phyloP scores from a whole-genome alignment of 2,888 invertebrate genomes.

The Epicampocera succincta region DNA sequence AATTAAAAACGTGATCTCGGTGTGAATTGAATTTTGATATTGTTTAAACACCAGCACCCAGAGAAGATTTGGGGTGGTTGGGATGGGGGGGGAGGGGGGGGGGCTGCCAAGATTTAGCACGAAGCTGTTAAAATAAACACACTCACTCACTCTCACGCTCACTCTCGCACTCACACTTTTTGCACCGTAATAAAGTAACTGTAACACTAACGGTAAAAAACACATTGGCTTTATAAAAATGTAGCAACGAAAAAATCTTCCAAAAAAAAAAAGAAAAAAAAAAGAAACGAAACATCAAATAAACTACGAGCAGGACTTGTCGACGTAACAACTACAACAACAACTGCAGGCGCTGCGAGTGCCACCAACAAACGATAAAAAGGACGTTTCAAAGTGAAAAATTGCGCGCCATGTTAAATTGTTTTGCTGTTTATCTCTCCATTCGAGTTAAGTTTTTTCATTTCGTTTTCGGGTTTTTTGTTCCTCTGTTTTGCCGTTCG shows the following conservation, averaged over 20 bases:
- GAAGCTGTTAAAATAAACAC: slow-evolving; percentile 53
- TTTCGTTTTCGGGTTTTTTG: not conserved
- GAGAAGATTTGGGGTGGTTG: not conserved
- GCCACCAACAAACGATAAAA: not conserved
- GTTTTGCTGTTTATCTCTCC: slow-evolving; percentile 64
- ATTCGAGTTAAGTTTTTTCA: slow-evolving; percentile 53
- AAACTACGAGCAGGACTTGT: slow-evolving; percentile 46
- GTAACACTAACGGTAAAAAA: slow-evolving; percentile 55
- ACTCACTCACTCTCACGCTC: not conserved
- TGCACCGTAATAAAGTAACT: slow-evolving; percentile 43
- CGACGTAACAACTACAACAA: slow-evolving; percentile 17
- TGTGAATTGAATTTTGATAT: slow-evolving; percentile 77
- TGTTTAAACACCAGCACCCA: slow-evolving; percentile 45
- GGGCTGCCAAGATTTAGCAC: slow-evolving; percentile 41
- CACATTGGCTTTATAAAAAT: slow-evolving; percentile 70
- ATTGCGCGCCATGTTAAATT: slow-evolving; percentile 73
- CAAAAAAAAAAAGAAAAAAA: slow-evolving; percentile 31
- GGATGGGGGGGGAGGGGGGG: not conserved
- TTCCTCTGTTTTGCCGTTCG: slow-evolving; percentile 25
- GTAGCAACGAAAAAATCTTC: slow-evolving; percentile 24
- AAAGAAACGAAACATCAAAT: too few species aligned
- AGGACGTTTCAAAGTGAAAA: slow-evolving; percentile 75
- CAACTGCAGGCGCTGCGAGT: not conserved
- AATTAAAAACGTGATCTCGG: slow-evolving; percentile 81
- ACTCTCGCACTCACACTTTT: not conserved